Percentiles rank a stretch among this genome's conserved stretches.
Conservation (phyloP, 1,140 invertebrate species). For the Orchesella cincta region DNA sequence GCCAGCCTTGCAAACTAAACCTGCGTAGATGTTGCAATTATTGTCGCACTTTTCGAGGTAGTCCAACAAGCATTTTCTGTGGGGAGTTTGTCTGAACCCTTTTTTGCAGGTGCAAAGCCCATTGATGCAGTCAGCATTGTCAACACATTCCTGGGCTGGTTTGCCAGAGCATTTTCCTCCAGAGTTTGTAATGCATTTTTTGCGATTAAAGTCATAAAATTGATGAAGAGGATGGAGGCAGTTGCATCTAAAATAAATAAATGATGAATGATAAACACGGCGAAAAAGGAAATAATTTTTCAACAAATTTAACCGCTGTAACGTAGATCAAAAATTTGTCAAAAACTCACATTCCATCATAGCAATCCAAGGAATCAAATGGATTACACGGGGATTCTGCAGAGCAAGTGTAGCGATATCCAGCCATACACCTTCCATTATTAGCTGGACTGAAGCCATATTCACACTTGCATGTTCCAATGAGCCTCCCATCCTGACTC, state of each 20-base stretch:
- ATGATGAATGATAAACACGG: background rate
- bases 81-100: conserved; percentile 29
- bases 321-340: background rate
- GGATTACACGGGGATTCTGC: conserved; percentile 31
- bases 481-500: background rate
- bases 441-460: conserved; percentile 31
- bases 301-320: background rate
- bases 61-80: conserved; percentile 31
- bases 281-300: background rate
- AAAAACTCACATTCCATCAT: conserved; percentile 35
- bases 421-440: conserved; percentile 30
- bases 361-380: conserved; percentile 33
- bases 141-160: conserved; percentile 3
- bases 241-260: conserved; percentile 33
- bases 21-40: conserved; percentile 35
- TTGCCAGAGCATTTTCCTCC: conserved; percentile 30
- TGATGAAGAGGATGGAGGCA: conserved; percentile 32
- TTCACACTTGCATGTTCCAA: conserved; percentile 28
- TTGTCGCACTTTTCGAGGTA: conserved; percentile 28
- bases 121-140: conserved; percentile 28
- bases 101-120: conserved; percentile 27
- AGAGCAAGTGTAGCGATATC: conserved; percentile 36
- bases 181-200: conserved; percentile 29
- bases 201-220: conserved; percentile 23
- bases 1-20: conserved; percentile 25